Evolutionary conservation across 2,113 vertebrate species (phyloP).

Genomic region (Vulpes lagopus): DNA sequence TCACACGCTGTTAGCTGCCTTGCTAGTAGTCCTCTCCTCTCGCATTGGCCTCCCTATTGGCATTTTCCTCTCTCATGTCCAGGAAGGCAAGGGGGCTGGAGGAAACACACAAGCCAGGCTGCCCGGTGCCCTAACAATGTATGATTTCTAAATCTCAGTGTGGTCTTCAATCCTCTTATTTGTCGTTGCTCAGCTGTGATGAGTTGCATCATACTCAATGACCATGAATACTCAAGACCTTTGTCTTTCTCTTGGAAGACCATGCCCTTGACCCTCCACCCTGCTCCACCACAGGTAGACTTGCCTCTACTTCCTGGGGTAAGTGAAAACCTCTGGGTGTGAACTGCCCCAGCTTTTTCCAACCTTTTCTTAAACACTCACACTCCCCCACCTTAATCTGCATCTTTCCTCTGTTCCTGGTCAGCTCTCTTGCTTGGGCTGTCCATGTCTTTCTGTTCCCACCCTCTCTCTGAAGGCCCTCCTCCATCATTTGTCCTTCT

Average conservation of each 20-base stretch:
- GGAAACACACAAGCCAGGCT: neutral
- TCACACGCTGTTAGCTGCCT: accelerated
- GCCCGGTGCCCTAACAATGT: neutral
- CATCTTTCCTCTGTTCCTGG: neutral
- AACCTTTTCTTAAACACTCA: neutral
- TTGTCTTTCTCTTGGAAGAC: neutral
- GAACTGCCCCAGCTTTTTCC: neutral
- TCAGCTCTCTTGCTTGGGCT: neutral
- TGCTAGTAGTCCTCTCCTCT: too few species aligned
- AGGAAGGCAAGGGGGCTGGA: neutral
- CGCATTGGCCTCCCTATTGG: neutral
- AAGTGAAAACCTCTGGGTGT: neutral
- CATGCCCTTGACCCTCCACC: neutral
- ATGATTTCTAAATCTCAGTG: neutral
- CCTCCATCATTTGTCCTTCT: neutral
- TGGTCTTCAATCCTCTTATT: neutral
- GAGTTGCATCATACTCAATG: too few species aligned
- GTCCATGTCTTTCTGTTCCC: neutral
- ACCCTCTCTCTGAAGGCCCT: neutral
- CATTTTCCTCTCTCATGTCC: neutral
- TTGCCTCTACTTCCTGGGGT: neutral
- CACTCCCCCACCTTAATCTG: neutral
- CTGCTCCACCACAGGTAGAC: neutral
- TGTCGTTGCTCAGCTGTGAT: neutral
- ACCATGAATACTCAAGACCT: neutral